A percentile compares a stretch with the other conserved stretches of the same genome.
Conservation (phyloP, 2,888 invertebrate species). For the Laspeyria flexula region DNA sequence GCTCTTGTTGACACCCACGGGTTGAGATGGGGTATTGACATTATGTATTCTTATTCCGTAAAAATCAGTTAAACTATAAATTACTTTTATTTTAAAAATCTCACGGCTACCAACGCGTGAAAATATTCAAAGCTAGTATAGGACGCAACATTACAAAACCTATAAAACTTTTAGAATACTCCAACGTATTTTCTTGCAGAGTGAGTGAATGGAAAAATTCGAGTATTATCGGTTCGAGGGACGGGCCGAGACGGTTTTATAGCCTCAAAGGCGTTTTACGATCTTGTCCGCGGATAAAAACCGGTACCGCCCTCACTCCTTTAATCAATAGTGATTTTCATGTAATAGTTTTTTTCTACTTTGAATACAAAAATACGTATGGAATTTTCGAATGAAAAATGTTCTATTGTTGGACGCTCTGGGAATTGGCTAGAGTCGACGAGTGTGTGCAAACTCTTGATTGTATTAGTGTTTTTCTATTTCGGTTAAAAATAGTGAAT, state of each 20-base stretch:
- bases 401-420: background rate
- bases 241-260: conserved; percentile 35
- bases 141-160: conserved; percentile 15
- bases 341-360: conserved; percentile 27
- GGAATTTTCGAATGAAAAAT: background rate
- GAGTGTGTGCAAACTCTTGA: background rate
- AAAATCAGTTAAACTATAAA: too few species aligned
- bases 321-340: conserved; percentile 38
- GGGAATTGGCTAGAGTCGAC: background rate
- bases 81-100: too few species aligned
- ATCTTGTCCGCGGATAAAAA: conserved; percentile 44
- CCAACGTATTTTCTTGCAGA: conserved; percentile 17
- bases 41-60: too few species aligned
- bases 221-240: conserved; percentile 25
- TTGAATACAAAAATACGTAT: conserved; percentile 34
- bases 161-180: conserved; percentile 32
- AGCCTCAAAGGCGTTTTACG: conserved; percentile 41
- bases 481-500: too few species aligned
- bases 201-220: conserved; percentile 47
- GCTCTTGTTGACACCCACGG: too few species aligned
- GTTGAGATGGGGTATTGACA: too few species aligned
- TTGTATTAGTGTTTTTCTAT: too few species aligned
- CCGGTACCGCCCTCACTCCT: conserved; percentile 20
- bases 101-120: background rate
- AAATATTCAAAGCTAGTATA: background rate